These are phyloP conservation scores for Clinocottus analis DNA, from an alignment of 2,113 vertebrate genomes.

Conservation along the genomic window DNA sequence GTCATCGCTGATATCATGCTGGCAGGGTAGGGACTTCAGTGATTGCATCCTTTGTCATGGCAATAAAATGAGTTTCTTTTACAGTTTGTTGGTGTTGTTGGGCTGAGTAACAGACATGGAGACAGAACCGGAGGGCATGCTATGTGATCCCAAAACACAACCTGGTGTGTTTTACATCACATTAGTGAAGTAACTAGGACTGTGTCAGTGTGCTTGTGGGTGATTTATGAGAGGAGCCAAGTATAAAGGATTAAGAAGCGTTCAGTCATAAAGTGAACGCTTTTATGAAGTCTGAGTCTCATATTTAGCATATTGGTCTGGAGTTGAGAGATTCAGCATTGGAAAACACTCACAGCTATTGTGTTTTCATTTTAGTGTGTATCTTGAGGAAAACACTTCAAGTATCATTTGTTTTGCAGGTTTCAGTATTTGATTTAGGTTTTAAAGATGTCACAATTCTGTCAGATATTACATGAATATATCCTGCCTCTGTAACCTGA, in stretches of 20 bases:
- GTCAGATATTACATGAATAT: not conserved
- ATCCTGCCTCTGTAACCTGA: slow-evolving; percentile 27
- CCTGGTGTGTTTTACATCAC: slow-evolving; percentile 33
- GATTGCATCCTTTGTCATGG: slow-evolving; percentile 52
- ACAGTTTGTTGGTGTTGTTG: slow-evolving; percentile 45
- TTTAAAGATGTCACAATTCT: not conserved
- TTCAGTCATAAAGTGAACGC: slow-evolving; percentile 42
- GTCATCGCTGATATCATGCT: slow-evolving; percentile 20
- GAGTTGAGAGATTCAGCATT: slow-evolving; percentile 22
- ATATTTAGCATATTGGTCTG: slow-evolving; percentile 28
- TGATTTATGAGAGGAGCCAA: slow-evolving; percentile 36
- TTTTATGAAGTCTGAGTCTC: slow-evolving; percentile 50
- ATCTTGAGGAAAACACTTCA: slow-evolving; percentile 15
- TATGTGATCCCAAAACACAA: slow-evolving; percentile 51
- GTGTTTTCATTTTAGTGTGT: slow-evolving; percentile 2
- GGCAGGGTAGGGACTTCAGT: slow-evolving; percentile 34
- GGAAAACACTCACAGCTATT: slow-evolving; percentile 11
- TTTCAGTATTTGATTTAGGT: not conserved
- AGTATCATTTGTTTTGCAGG: not conserved
- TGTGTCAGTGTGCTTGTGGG: not conserved
- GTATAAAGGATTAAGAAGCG: slow-evolving; percentile 40
- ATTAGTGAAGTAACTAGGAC: slow-evolving; percentile 45
- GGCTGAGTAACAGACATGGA: slow-evolving; percentile 37
- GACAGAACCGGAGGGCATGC: slow-evolving; percentile 29
- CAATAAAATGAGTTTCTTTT: slow-evolving; percentile 50